These are phyloP conservation scores for Calliphora vicina DNA, from an alignment of 1,140 invertebrate genomes.

Conservation along the genomic window DNA sequence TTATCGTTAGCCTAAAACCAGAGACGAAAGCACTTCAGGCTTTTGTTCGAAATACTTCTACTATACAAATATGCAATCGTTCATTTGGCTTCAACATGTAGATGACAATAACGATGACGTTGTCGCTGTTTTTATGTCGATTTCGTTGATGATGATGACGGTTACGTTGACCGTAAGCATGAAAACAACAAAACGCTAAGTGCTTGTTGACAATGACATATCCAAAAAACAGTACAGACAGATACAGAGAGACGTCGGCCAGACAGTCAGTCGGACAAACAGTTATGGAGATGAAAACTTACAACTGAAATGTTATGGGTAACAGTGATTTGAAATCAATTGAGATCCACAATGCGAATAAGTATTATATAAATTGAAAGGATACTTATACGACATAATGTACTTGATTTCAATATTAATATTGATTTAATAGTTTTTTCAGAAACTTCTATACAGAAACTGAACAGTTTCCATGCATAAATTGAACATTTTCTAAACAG, in stretches of 20 bases:
- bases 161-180: neutral
- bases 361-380: too few species aligned
- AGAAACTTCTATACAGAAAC: too few species aligned
- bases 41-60: neutral
- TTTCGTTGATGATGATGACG: slow-evolving; percentile 3
- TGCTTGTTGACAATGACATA: slow-evolving; percentile 34
- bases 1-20: slow-evolving; percentile 30
- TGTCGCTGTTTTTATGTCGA: neutral
- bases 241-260: neutral
- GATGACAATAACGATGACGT: neutral
- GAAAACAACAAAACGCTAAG: slow-evolving; percentile 24
- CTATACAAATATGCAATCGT: neutral
- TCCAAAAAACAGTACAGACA: neutral
- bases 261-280: neutral
- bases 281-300: neutral
- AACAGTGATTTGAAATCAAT: neutral
- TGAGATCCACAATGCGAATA: too few species aligned
- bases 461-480: too few species aligned
- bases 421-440: too few species aligned
- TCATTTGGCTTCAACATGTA: neutral
- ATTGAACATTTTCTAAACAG: too few species aligned
- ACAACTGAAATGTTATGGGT: neutral
- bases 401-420: too few species aligned
- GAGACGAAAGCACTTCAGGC: slow-evolving; percentile 31
- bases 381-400: too few species aligned